Evolutionary conservation across 2,888 invertebrate species (phyloP), one percentile per base, ranked within the genome.

Genomic region (Ormia ochracea): DNA sequence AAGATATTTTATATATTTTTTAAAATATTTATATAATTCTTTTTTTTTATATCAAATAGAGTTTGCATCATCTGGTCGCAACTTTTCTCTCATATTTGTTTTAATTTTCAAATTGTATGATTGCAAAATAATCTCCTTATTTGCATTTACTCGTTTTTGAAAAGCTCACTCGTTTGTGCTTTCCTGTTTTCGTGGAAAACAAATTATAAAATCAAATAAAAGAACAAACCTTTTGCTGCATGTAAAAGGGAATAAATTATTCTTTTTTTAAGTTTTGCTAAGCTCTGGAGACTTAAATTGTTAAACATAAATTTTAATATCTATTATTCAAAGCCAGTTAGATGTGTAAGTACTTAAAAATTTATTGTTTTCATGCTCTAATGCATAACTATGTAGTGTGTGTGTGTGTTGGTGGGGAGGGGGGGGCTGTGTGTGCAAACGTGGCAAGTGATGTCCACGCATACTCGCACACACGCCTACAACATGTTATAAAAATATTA

Each of bases 401-500:
- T 3, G 17, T 28, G 2, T 26, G n/a, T 26, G 6, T 50, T 7
- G 7, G 1, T 14, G n/a, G n/a, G n/a, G n/a, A n/a, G n/a, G n/a
- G n/a, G n/a, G n/a, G n/a, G n/a, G n/a, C n/a, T n/a, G 2, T 21
- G 9, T 19, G 28, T 19, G 28, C 19, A 19, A 28, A 31, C 19
- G 17, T 19, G 28, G 33, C 50, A 74, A 79, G n/a, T n/a, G n/a
- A n/a, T n/a, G n/a, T n/a, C n/a, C n/a, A n/a, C n/a, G n/a, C n/a
- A n/a, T n/a, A n/a, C n/a, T n/a, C n/a, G n/a, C n/a, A n/a, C n/a
- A 69, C 48, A 65, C 70, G 48, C 38, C 65, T 21, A 56, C 74
- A 56, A 65, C 70, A 19, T 70, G 74, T 74, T 69, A 65, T 69
- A 74, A 52, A 69, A 69, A 63, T 59, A 59, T 45, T 36, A 59